These are phyloP conservation scores for Suillia variegata DNA, from an alignment of 2,888 invertebrate genomes.

Conservation along the genomic window DNA sequence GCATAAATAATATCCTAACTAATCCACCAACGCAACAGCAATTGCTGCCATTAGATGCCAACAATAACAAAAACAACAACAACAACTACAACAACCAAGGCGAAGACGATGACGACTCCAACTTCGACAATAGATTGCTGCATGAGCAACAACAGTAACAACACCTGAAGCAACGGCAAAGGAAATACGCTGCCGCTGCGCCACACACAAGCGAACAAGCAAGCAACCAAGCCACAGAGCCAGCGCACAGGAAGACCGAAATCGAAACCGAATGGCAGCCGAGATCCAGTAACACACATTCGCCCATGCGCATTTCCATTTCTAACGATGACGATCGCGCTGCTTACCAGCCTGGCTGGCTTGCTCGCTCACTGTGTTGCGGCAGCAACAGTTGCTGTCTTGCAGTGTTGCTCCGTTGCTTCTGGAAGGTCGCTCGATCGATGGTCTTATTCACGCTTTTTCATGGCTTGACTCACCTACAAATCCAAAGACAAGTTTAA, in stretches of 20 bases:
- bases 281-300: constrained; percentile 59
- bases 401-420: constrained; percentile 24
- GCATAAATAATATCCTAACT: constrained; percentile 1
- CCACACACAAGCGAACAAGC: constrained; percentile 38
- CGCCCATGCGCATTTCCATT: constrained; percentile 53
- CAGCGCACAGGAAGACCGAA: constrained; percentile 58
- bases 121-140: no score
- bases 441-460: constrained; percentile 25
- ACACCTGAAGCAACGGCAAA: constrained; percentile 28
- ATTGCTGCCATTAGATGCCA: constrained; percentile 4
- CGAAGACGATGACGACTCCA: not conserved
- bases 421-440: constrained; percentile 17
- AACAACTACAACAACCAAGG: constrained; percentile 27
- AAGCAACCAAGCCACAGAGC: constrained; percentile 35
- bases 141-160: constrained; percentile 35
- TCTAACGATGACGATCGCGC: constrained; percentile 49
- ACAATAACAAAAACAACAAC: constrained; percentile 28
- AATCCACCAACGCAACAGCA: constrained; percentile 5
- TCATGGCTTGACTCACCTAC: constrained; percentile 57
- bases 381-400: constrained; percentile 13
- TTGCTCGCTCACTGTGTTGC: constrained; percentile 35
- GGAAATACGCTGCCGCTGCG: not conserved
- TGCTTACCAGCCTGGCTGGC: no score
- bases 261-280: constrained; percentile 50
- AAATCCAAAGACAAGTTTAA: constrained; percentile 44